Percentiles rank a stretch among this genome's conserved stretches.
phyloP scores from a whole-genome alignment of 2,797 vertebrate genomes.

The Platyrinchus mystaceus region DNA sequence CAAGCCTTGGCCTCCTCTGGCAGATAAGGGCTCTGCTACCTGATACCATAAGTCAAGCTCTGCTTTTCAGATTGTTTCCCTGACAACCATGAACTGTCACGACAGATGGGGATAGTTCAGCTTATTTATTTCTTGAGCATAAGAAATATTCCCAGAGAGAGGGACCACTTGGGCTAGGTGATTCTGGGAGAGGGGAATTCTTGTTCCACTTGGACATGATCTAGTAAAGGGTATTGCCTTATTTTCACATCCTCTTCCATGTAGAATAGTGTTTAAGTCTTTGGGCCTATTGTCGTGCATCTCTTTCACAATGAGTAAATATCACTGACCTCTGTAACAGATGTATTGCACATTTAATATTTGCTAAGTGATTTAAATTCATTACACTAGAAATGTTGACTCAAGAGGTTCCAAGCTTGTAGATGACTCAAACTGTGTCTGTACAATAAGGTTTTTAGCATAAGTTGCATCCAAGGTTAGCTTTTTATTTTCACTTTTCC shows the following conservation, averaged over 20 bases:
- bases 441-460: background rate
- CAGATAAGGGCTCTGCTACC: background rate
- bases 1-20: background rate
- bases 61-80: conserved; percentile 3
- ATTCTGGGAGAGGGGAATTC: background rate
- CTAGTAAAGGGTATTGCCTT: background rate
- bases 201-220: background rate
- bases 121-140: background rate
- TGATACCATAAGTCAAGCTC: background rate
- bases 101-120: background rate
- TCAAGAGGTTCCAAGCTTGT: background rate
- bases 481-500: background rate
- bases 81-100: background rate
- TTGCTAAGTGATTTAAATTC: conserved; percentile 35
- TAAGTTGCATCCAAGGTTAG: background rate
- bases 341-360: background rate
- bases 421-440: background rate
- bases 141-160: background rate
- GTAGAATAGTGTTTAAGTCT: background rate
- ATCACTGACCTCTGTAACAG: conserved; percentile 33
- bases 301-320: conserved; percentile 7
- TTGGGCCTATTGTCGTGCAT: background rate
- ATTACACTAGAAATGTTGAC: background rate
- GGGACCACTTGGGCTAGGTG: background rate
- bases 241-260: background rate